Percentiles rank a stretch among this genome's conserved stretches.
phyloP scores from a whole-genome alignment of 1,140 invertebrate genomes.

The Drosophila saltans region DNA sequence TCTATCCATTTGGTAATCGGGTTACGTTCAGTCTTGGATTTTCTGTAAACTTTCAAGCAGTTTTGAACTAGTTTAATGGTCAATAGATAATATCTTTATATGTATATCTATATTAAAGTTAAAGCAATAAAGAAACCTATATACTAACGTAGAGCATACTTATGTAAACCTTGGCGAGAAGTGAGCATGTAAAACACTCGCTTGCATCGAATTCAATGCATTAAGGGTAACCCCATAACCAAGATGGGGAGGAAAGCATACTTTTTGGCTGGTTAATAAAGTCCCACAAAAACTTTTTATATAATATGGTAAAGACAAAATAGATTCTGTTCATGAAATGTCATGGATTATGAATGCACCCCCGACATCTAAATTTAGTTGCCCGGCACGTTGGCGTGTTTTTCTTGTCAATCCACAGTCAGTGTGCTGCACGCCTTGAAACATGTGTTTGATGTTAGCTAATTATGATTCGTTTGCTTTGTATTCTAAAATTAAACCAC shows the following conservation, averaged over 20 bases:
- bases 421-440: constrained; percentile 36
- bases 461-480: constrained; percentile 13
- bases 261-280: constrained; percentile 32
- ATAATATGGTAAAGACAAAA: constrained; percentile 24
- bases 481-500: constrained; percentile 22
- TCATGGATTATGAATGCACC: constrained; percentile 39
- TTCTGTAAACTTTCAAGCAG: constrained; percentile 46
- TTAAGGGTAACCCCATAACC: constrained; percentile 42
- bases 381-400: constrained; percentile 38
- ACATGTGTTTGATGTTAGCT: constrained; percentile 40
- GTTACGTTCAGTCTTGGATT: constrained; percentile 54
- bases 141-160: too few relatives aligned
- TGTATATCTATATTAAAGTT: too few relatives aligned
- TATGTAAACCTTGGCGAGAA: too few relatives aligned
- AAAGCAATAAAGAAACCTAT: too few relatives aligned
- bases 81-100: too few relatives aligned
- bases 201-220: background rate
- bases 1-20: constrained; percentile 55
- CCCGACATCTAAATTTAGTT: constrained; percentile 45
- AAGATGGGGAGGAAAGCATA: background rate
- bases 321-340: constrained; percentile 43
- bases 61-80: background rate
- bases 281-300: constrained; percentile 22
- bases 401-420: background rate
- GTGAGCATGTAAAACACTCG: background rate